Base-by-base conservation (phyloP, 2,113 vertebrate species). In the Calcarius ornatus region DNA sequence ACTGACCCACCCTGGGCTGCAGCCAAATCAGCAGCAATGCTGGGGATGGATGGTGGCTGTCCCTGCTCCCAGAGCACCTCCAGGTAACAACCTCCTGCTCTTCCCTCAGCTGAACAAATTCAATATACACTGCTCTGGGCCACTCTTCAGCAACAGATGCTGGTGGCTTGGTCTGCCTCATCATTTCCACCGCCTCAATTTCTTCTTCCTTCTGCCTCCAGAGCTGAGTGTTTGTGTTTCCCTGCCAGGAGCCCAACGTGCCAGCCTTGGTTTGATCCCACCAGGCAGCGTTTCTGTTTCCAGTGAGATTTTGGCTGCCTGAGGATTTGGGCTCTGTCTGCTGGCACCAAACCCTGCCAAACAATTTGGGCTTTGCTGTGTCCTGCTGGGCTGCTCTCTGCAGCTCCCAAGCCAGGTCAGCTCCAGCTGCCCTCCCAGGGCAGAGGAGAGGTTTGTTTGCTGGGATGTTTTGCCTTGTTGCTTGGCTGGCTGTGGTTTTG, bases 391-490 rank as follows among this genome's bases (percentile, higher is more conserved):
- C 94, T 66, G 82, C 59, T 69, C 83, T 43, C 81, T 35, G 81
- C 78, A 59, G 64, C 61, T 65, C 10, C 57, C 37, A 15, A 78
- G 75, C 78, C 68, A 63, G 80, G 68, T 18, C 23, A 73, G 47
- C 60, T 72, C 76, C 19, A n/a, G 31, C 63, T 75, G 90, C 64
- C 76, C 86, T 81, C 64, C 72, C 61, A 3, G 8, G 15, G 68
- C 71, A 75, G 47, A 33, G 38, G 9, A 35, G 56, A 81, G 78
- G 9, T 95, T 81, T 95, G 94, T 95, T 95, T 96, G 93, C 86
- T 86, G 88, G 76, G 48, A 14, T 96, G 90, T 94, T 97, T 94
- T 88, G 93, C 90, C 72, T 38, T 51, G 96, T 95, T 94, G 95
- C 94, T 95, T 77, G 84, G 91, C 54, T 87, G 91, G 95, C 50